A percentile compares a stretch with the other conserved stretches of the same genome.
Conservation (phyloP, 2,797 vertebrate species). For the Sandelia bainsii region DNA sequence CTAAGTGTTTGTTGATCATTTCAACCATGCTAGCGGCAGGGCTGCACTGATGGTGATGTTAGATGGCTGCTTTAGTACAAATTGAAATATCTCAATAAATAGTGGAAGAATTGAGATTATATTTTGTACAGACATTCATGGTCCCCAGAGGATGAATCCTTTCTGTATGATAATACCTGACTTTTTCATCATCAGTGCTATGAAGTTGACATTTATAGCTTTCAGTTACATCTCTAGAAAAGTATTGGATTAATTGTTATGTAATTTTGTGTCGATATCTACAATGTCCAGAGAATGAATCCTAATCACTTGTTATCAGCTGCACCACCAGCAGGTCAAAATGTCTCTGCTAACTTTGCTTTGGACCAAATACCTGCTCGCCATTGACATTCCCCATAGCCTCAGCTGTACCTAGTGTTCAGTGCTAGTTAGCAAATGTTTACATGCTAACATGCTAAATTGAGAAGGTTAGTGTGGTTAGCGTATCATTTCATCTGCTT, state of each 20-base stretch:
- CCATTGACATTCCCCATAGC: conserved; percentile 1
- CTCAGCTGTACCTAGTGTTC: neutral
- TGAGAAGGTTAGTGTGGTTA: neutral
- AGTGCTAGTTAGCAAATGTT: neutral
- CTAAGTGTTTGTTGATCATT: conserved; percentile 17
- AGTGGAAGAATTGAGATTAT: neutral
- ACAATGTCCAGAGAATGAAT: neutral
- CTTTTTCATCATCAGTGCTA: neutral
- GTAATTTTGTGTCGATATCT: neutral
- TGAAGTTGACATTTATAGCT: neutral
- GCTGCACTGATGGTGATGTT: neutral
- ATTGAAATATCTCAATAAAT: neutral
- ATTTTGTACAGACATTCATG: neutral
- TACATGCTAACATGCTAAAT: neutral
- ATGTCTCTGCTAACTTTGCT: neutral
- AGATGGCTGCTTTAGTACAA: neutral
- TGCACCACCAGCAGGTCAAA: neutral
- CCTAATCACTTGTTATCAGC: neutral
- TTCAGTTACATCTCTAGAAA: neutral
- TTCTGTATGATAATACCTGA: no score
- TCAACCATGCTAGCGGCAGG: neutral
- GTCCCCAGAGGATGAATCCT: neutral
- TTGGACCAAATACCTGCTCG: neutral
- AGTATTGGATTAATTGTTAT: neutral
- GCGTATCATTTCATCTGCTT: neutral